A percentile compares a stretch with the other conserved stretches of the same genome.
Evolutionary conservation across 64 coral and sea anemone species (phyloP).

Genomic region (Dendronephthya gigantea): DNA sequence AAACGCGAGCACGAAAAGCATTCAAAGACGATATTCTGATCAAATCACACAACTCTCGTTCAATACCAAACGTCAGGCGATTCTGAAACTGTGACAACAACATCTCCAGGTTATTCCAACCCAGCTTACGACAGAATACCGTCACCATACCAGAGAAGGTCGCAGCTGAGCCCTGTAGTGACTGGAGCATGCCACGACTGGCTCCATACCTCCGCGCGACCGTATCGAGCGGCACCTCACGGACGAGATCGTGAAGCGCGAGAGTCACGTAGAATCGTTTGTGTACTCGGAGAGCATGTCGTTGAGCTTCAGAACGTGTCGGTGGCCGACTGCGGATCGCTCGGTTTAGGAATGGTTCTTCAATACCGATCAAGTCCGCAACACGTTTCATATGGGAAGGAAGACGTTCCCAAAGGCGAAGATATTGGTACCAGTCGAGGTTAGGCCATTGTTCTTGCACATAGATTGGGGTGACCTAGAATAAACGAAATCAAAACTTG

Average conservation of each 20-base stretch:
- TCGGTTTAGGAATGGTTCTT: constrained; percentile 62
- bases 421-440: constrained; percentile 92
- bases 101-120: constrained; percentile 76
- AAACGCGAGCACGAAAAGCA: constrained; percentile 84
- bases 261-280: constrained; percentile 75
- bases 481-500: neutral
- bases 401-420: constrained; percentile 75
- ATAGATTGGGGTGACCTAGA: constrained; percentile 87
- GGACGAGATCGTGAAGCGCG: constrained; percentile 90
- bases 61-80: constrained; percentile 81
- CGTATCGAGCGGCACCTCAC: constrained; percentile 57
- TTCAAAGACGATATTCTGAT: constrained; percentile 80
- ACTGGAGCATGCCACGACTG: constrained; percentile 84
- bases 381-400: constrained; percentile 86
- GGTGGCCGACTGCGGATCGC: constrained; percentile 61
- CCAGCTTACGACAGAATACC: constrained; percentile 82
- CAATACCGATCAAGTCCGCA: constrained; percentile 68
- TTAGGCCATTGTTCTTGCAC: constrained; percentile 76
- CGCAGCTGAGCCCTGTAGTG: constrained; percentile 80
- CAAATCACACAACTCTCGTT: constrained; percentile 85
- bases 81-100: constrained; percentile 84
- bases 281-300: constrained; percentile 63
- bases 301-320: constrained; percentile 70
- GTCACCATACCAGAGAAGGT: constrained; percentile 98
- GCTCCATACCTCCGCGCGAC: constrained; percentile 78